Conservation (phyloP, 1,140 invertebrate species). For the Drosophila melanogaster region DNA sequence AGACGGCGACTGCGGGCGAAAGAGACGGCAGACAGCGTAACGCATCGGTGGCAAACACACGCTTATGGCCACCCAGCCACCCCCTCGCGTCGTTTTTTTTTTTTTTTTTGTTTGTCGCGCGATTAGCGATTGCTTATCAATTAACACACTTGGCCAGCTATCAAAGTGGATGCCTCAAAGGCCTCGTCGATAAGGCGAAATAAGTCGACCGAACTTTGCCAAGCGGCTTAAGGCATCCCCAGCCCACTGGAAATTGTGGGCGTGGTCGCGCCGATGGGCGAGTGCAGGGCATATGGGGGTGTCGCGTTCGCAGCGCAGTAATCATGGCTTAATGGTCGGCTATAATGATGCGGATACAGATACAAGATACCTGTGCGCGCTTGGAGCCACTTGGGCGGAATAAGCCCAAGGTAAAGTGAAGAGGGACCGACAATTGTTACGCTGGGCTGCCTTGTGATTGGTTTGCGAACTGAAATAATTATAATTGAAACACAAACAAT, state of each 20-base stretch:
- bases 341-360: slow-evolving; percentile 1
- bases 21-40: slow-evolving; percentile 1
- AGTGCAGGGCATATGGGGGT: slow-evolving; percentile 1
- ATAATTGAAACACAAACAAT: not conserved
- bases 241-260: not conserved
- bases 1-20: not conserved
- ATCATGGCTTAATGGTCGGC: slow-evolving; percentile 12
- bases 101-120: slow-evolving; percentile 1
- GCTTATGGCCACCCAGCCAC: not conserved
- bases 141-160: slow-evolving; percentile 67
- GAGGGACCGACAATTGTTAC: not conserved
- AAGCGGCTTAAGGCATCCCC: slow-evolving; percentile 20
- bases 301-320: slow-evolving; percentile 6
- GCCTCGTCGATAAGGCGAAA: slow-evolving; percentile 49
- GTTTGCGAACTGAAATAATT: not conserved
- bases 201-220: slow-evolving; percentile 15
- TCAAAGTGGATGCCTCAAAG: slow-evolving; percentile 45
- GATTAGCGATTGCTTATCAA: slow-evolving; percentile 68
- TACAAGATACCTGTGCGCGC: not conserved
- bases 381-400: slow-evolving; percentile 2
- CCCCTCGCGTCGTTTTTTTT: not conserved
- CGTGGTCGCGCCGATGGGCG: no score
- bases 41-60: slow-evolving; percentile 23
- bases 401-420: not conserved
- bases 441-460: not conserved